Evolutionary conservation across 1,140 invertebrate species (phyloP), one percentile per base, ranked within the genome.

Genomic region (Dryas iulia): DNA sequence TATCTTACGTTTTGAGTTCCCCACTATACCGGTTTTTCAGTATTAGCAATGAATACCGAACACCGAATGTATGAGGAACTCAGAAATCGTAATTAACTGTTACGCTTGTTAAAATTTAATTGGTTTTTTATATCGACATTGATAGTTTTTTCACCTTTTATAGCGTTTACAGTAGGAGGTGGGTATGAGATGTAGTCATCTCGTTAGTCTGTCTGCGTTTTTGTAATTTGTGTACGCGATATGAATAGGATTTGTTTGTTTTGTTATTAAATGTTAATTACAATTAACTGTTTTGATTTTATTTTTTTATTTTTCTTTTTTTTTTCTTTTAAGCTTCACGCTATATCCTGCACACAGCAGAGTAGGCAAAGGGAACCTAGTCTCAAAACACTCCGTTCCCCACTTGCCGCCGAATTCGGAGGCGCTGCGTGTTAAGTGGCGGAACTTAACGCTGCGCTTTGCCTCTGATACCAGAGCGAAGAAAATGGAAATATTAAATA

Each of bases 1-100:
- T 68, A 47, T 58, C 63, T 58, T 65, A 39, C 47, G 24, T 25
- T 33, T 12, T 10, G 25, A 39, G 39, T 18, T 47, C 21, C 21
- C 0, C 39, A 18, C 12, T 14, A 35, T n/a, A 35, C 39, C 18
- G 35, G 14, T n/a, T 47, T 47, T 47, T 47, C 35, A 47, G 39
- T 47, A 47, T 47, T 47, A 47, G 26, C 26, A 28, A 18, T 47
- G 14, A 18, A 47, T 47, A 47, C 14, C 0, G 7, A 14, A 21
- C 8, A 47, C 21, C 6, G 39, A 8, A 1, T 47, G 18, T 47
- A 47, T 47, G 39, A 11, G 10, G 39, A 47, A 47, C 8, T 18
- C 18, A 47, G 39, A 8, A 18, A 18, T 18, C 39, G 21, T 47
- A 18, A 47, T 47, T 39, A 39, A 39, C 39, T 18, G 39, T 47